Base-by-base conservation (phyloP, 2,797 vertebrate genomes). In the Chiropotes sagulatus region DNA sequence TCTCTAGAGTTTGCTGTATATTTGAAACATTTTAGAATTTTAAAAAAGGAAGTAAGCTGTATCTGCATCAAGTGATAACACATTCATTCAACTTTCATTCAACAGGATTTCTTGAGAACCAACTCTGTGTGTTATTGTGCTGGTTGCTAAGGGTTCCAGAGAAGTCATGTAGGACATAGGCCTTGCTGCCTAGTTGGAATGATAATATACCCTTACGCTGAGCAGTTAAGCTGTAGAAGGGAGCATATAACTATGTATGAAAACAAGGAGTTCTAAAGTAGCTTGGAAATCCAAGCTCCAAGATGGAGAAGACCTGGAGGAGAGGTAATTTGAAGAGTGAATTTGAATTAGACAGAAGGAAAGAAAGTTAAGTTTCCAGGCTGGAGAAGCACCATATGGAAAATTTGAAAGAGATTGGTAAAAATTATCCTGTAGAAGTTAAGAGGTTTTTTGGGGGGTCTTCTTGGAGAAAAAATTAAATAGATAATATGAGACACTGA, bases 21-120 rank as follows among this genome's bases (percentile, higher is more conserved):
- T 96, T 85, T 88, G 46, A 88, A 95, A 85, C 2, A 78, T 70
- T 95, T 87, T 90, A 13, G 58, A 80, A 80, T 70, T 94, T 20
- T 1, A 26, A 19, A 90, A 89, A 94, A 70, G 6, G 82, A 90
- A 52, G 0, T 79, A 79, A 90, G 58, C 14, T 81, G 14, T 84
- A 36, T 50, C 22, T 70, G 7, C 46, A 90, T 94, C 19, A 87
- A 87, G 41, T 12, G 41, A 76, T 72, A 46, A 28, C 22, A 61
- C 44, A 36, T 88, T 79, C 41, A 83, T 80, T 95, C 54, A 82
- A 54, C 44, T 33, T 90, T 79, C n/a, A 80, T 80, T 95, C 44
- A 82, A 7, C 20, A 92, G 61, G 72, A 50, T 44, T 95, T 96
- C 85, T 58, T 92, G 84, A 83, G 50, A 92, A 75, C 11, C 0